Evolutionary conservation across 1,140 invertebrate genomes (phyloP).

Genomic region (Steinernema khuongi): DNA sequence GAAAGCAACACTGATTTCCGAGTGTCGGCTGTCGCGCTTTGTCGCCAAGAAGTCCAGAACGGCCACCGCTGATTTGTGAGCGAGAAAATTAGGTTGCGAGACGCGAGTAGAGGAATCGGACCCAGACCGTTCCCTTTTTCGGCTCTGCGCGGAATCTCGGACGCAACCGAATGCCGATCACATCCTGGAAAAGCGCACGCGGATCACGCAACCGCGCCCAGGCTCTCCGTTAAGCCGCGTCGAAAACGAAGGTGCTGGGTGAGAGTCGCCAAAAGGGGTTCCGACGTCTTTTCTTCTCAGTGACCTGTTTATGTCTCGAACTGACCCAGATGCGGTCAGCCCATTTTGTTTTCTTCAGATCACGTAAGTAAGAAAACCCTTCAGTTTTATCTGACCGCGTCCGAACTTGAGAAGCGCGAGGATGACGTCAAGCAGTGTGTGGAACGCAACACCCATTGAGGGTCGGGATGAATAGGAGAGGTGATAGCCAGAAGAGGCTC

Average conservation of each 20-base stretch:
- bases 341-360: slow-evolving; percentile 14
- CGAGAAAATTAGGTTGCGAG: slow-evolving; percentile 9
- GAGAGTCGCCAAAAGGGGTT: background rate
- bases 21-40: background rate
- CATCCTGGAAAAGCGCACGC: no score
- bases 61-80: background rate
- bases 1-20: background rate
- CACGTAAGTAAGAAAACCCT: background rate
- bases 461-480: no score
- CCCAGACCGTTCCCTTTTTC: no score
- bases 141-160: no score
- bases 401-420: background rate
- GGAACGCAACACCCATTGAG: no score
- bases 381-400: background rate
- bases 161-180: no score
- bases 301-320: slow-evolving; percentile 15
- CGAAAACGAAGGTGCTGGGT: background rate
- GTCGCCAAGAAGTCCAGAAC: slow-evolving; percentile 12
- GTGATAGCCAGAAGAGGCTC: no score
- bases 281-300: background rate
- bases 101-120: background rate
- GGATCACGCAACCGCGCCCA: background rate
- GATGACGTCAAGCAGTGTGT: no score
- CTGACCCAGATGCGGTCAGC: slow-evolving; percentile 13
- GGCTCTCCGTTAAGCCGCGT: background rate